These are phyloP conservation scores for Chrysogorgia sp. DNA, from an alignment of 92 coral and sea anemone species.

Conservation along the genomic window DNA sequence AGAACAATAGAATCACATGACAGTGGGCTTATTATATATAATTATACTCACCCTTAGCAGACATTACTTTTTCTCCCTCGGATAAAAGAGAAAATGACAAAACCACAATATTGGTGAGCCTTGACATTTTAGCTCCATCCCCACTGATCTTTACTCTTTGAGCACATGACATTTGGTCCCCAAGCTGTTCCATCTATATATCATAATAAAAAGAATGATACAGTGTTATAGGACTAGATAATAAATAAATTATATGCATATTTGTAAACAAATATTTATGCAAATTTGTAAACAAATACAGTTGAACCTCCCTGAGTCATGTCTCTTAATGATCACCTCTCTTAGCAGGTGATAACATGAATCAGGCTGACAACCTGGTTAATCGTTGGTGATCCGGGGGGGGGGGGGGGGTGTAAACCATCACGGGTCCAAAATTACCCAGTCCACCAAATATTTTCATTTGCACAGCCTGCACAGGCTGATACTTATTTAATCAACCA, in stretches of 20 bases:
- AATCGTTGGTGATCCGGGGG: too few species aligned
- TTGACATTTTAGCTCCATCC: slow-evolving; percentile 58
- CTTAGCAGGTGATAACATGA: too few species aligned
- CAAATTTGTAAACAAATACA: too few species aligned
- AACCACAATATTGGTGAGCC: slow-evolving; percentile 50
- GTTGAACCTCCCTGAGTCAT: too few species aligned
- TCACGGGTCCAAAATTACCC: too few species aligned
- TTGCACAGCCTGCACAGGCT: too few species aligned
- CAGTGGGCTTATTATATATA: neutral
- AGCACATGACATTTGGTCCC: slow-evolving; percentile 27
- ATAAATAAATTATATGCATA: neutral
- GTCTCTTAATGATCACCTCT: too few species aligned
- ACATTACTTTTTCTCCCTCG: slow-evolving; percentile 45
- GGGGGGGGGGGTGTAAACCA: too few species aligned
- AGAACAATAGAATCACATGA: neutral
- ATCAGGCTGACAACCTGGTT: too few species aligned
- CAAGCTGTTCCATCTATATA: slow-evolving; percentile 31
- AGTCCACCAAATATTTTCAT: too few species aligned
- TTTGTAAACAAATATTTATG: neutral
- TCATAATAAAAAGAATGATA: neutral
- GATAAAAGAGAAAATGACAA: slow-evolving; percentile 42
- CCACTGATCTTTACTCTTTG: slow-evolving; percentile 44
- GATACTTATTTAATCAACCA: too few species aligned
- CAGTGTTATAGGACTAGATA: neutral
- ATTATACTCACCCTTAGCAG: slow-evolving; percentile 45